Base-by-base conservation (phyloP, 2,797 vertebrate species). In the Meriones psammophilus region DNA sequence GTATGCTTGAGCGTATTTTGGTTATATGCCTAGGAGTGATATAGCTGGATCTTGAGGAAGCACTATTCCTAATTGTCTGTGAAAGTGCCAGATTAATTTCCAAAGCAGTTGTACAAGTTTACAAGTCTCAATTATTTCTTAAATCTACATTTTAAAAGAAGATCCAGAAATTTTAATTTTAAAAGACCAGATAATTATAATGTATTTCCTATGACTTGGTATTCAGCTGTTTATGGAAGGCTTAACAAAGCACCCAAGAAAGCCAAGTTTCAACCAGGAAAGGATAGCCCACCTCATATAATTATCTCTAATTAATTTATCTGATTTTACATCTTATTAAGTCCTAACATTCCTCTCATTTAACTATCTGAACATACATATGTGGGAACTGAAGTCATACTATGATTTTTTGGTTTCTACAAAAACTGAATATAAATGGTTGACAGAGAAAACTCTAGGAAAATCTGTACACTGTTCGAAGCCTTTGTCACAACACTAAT, bases 241-340 rank as follows among this genome's bases (percentile, higher is more conserved):
- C 9, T 73, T 74, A 60, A 74, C 17, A 13, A 74, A 60, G 20
- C 42, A 58, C 24, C 13, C 1, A 6, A 58, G 15, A 73, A 30
- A 87, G 4, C 13, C 54, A 88, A 42, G 9, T 8, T 30, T 90
- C 50, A 88, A 93, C 60, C 28, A 89, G 50, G 39, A 78, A 85
- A 56, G 87, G 73, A 5, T 30, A 85, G 5, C 73, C 8, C 9
- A 42, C 39, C 8, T 88, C 39, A 90, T 36, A 42, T 74, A 64
- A 85, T 84, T 33, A 68, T 91, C 93, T 22, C n/a, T 88, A 71
- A 22, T 78, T 66, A 84, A 56, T 64, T 62, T 73, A 89, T 94
- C 62, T 64, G 28, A 62, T 2, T 88, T 84, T 56, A 42, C 62
- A 81, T 77, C 39, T 91, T 39, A 24, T 28, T 54, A 3, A 83